Evolutionary conservation across 2,888 invertebrate species (phyloP), one percentile per base, ranked within the genome.

Genomic region (Lamellibrachia satsuma): DNA sequence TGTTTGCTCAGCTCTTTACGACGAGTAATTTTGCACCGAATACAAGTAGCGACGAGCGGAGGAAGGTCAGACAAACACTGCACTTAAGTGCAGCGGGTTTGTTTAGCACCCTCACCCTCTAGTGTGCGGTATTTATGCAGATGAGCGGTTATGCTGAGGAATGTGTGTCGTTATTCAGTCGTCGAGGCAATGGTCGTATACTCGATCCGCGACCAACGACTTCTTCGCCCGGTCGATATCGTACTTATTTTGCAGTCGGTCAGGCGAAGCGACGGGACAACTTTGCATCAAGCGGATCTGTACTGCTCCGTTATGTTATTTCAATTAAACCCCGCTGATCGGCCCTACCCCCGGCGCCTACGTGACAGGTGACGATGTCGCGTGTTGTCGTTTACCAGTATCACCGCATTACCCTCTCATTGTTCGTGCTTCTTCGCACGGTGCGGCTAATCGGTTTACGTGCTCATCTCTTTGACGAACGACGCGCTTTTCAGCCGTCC

Each of bases 281-380:
- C 75, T 11, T 75, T n/a, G 15, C 75, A 22, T 75, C 22, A 75
- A 15, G 22, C 75, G n/a, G 75, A 75, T 75, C 22, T 75, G 15
- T 75, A 75, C 75, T 6, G 22, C 75, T 15, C 75, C 75, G 75
- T 75, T 75, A 75, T 75, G 75, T 75, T 75, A 22, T 75, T 75
- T 75, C 75, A 75, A 75, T 75, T 75, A 75, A 75, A 75, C 75
- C 75, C 75, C 75, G 75, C 75, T 75, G 75, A 75, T 75, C 75
- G 75, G 6, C 75, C 22, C 75, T 15, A 6, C 4, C 22, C n/a
- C 75, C 75, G 6, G 22, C 75, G 22, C n/a, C 22, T 75, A 75
- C 75, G 75, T 75, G 75, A 75, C 75, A 22, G 75, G 75, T 75
- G 75, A 75, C 75, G 75, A 75, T 75, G 75, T 75, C 75, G 75